Percentiles rank a stretch among this genome's conserved stretches.
These are phyloP conservation scores for Etia nguti DNA, from an alignment of 2,113 vertebrate genomes.

Conservation along the genomic window DNA sequence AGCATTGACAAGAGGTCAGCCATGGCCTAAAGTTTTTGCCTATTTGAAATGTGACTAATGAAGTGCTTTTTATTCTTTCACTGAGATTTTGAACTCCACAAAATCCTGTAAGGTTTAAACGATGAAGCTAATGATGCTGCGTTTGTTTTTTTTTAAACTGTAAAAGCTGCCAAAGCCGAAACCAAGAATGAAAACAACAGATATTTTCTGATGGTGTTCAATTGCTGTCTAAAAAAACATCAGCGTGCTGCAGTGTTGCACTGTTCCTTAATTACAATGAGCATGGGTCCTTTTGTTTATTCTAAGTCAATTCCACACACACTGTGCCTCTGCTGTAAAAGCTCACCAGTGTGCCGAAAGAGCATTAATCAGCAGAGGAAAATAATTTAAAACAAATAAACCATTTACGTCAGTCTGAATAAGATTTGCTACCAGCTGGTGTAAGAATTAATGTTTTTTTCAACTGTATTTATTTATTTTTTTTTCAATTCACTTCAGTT, in stretches of 20 bases:
- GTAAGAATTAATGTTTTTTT: background rate
- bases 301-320: background rate
- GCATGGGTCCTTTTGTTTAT: background rate
- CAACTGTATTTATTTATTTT: background rate
- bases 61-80: background rate
- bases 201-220: background rate
- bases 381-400: background rate
- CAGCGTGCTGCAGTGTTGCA: background rate
- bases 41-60: background rate
- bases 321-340: background rate
- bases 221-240: background rate
- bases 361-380: background rate
- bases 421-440: background rate
- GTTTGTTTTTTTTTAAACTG: background rate
- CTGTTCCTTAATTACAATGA: background rate
- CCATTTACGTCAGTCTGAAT: background rate
- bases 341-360: background rate
- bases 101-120: background rate
- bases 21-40: background rate
- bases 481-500: background rate
- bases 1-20: background rate
- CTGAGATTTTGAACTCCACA: background rate
- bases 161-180: background rate
- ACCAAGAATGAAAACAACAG: background rate
- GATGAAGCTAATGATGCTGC: background rate